Conservation (phyloP, 2,113 vertebrate species). For the Triplophysa dalaica region DNA sequence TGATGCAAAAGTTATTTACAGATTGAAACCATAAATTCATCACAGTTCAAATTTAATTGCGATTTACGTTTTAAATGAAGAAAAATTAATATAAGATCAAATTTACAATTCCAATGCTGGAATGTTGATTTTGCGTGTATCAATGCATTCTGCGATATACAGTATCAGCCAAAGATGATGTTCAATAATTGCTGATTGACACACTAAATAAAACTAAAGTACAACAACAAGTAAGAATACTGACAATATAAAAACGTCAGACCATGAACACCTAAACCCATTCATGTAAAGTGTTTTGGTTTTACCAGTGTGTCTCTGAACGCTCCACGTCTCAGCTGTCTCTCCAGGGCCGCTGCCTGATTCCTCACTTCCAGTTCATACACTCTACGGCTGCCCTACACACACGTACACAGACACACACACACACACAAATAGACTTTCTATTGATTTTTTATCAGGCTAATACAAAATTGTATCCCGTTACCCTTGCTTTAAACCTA, state of each 20-base stretch:
- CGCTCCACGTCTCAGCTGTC: constrained; percentile 80
- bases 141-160: not conserved
- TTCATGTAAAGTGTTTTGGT: not conserved
- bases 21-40: too few species aligned
- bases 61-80: too few species aligned
- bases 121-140: too few species aligned
- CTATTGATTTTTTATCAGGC: too few species aligned
- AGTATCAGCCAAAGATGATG: not conserved
- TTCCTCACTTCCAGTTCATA: constrained; percentile 92
- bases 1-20: too few species aligned
- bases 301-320: constrained; percentile 80
- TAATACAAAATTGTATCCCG: too few species aligned
- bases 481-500: too few species aligned
- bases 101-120: too few species aligned
- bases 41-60: too few species aligned
- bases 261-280: constrained; percentile 24
- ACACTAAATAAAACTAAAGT: not conserved
- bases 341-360: constrained; percentile 81
- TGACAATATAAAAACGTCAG: not conserved
- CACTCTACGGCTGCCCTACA: constrained; percentile 86
- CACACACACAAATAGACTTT: not conserved
- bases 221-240: not conserved
- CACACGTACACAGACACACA: constrained; percentile 21
- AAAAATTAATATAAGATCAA: too few species aligned
- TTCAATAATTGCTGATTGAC: not conserved